Percentiles rank a stretch among this genome's conserved stretches.
phyloP scores from a whole-genome alignment of 2,113 vertebrate species.

The Drymodes brunneopygia region DNA sequence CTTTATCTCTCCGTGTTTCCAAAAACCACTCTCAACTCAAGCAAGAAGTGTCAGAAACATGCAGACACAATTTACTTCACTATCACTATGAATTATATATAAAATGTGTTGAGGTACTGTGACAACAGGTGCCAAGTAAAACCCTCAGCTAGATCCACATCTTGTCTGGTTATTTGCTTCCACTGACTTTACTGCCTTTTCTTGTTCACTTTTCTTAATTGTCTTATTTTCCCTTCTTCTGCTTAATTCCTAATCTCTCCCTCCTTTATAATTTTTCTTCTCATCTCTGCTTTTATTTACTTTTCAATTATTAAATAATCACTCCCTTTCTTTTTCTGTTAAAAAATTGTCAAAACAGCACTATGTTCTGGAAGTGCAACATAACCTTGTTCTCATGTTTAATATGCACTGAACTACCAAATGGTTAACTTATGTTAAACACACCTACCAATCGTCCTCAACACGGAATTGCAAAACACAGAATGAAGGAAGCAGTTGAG shows the following conservation, averaged over 20 bases:
- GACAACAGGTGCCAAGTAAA: background rate
- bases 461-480: background rate
- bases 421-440: background rate
- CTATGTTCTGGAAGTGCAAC: background rate
- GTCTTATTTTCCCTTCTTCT: background rate
- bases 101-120: background rate
- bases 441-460: background rate
- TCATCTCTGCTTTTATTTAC: background rate
- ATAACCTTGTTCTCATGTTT: background rate
- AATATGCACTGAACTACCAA: background rate
- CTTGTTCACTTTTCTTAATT: background rate
- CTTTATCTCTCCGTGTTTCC: rapidly evolving
- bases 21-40: background rate
- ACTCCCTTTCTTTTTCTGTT: background rate
- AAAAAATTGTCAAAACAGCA: background rate
- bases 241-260: background rate
- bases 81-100: background rate
- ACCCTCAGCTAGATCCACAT: background rate
- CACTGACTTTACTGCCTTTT: background rate
- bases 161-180: background rate
- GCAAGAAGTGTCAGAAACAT: background rate
- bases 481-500: background rate
- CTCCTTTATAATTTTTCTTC: background rate
- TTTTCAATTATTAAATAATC: background rate
- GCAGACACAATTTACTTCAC: background rate